Conservation (phyloP, 2,888 invertebrate genomes). For the Drosophila incognita region DNA sequence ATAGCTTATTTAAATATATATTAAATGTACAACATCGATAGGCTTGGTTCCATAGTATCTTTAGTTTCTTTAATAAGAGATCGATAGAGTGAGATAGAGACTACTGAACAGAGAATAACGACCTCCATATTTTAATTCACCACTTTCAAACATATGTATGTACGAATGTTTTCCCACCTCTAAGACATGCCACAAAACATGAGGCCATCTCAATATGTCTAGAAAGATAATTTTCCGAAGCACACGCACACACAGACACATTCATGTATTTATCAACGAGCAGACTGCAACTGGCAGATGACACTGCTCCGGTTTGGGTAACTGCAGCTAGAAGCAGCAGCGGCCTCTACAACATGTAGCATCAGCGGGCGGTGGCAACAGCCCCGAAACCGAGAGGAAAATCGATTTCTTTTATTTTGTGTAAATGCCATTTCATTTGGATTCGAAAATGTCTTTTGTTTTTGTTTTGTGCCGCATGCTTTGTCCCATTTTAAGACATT, state of each 20-base stretch:
- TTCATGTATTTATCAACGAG: constrained; percentile 32
- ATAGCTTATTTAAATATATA: neutral
- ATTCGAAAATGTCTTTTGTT: constrained; percentile 51
- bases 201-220: constrained; percentile 47
- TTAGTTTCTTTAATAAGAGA: neutral
- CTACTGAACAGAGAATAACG: neutral
- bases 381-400: constrained; percentile 52
- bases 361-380: constrained; percentile 58
- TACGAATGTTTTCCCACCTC: constrained; percentile 59
- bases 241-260: constrained; percentile 35
- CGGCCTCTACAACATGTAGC: constrained; percentile 4
- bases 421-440: constrained; percentile 74
- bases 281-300: constrained; percentile 58
- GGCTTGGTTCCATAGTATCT: neutral
- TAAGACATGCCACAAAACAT: constrained; percentile 64
- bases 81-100: neutral
- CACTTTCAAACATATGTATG: constrained; percentile 29
- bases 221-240: constrained; percentile 58
- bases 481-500: constrained; percentile 77
- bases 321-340: constrained; percentile 42
- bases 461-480: constrained; percentile 70
- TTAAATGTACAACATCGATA: neutral
- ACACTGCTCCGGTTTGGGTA: constrained; percentile 71
- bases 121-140: constrained; percentile 11
- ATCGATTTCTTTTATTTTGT: constrained; percentile 76